Conservation (phyloP, 2,888 invertebrate species). For the Napeogenes inachia region DNA sequence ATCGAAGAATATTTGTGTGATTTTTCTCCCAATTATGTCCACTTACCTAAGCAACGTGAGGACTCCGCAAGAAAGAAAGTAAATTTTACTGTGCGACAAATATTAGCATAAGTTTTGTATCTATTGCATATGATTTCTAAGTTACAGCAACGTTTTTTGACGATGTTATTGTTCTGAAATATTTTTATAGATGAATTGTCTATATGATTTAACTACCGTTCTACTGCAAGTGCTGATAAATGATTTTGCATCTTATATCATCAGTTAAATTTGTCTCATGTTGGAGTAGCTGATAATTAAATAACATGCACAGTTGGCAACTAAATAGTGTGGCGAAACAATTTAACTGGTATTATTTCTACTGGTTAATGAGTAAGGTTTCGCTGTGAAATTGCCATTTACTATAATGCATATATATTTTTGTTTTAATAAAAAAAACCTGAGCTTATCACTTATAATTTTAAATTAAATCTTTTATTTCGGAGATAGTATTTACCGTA, state of each 20-base stretch:
- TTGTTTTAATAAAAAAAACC: constrained; percentile 1
- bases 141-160: neutral
- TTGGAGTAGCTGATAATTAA: constrained; percentile 26
- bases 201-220: constrained; percentile 27
- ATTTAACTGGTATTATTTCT: constrained; percentile 51
- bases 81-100: constrained; percentile 75
- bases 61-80: constrained; percentile 78
- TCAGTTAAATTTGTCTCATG: constrained; percentile 8
- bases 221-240: constrained; percentile 27
- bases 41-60: constrained; percentile 77
- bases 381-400: constrained; percentile 77
- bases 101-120: constrained; percentile 54
- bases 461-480: too few relatives aligned
- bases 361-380: constrained; percentile 72
- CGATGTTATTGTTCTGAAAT: constrained; percentile 38
- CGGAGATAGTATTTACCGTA: too few relatives aligned
- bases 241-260: constrained; percentile 13
- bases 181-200: constrained; percentile 28
- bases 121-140: constrained; percentile 45
- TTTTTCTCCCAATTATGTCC: constrained; percentile 60
- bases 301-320: constrained; percentile 63
- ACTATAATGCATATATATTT: constrained; percentile 45
- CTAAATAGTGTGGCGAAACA: constrained; percentile 70
- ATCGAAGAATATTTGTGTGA: constrained; percentile 52
- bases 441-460: neutral